phyloP scores from a whole-genome alignment of 2,797 vertebrate genomes.

The Austrolebias charrua region DNA sequence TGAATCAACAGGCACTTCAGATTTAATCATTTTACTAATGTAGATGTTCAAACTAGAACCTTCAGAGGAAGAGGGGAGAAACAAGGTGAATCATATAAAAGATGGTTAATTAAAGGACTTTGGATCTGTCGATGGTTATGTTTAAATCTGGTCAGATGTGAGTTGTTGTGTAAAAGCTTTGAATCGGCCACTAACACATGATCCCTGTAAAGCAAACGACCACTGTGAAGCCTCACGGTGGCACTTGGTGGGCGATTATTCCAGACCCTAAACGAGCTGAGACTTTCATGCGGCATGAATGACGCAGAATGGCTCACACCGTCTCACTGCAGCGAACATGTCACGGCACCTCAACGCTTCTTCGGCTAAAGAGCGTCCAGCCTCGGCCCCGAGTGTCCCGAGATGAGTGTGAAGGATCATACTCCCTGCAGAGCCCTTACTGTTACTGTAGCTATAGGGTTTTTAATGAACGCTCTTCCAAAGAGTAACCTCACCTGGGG shows the following conservation, averaged over 20 bases:
- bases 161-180: conserved; percentile 15
- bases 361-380: conserved; percentile 18
- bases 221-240: conserved; percentile 55
- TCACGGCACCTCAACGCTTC: conserved; percentile 37
- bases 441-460: conserved; percentile 58
- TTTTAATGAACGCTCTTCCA: conserved; percentile 73
- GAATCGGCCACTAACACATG: conserved; percentile 32
- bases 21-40: too few species aligned
- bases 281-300: conserved; percentile 57
- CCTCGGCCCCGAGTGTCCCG: conserved; percentile 21
- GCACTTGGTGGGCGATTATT: conserved; percentile 53
- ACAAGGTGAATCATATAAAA: too few species aligned
- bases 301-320: conserved; percentile 36
- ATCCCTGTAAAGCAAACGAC: conserved; percentile 46
- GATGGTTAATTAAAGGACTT: not conserved
- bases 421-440: conserved; percentile 59
- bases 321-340: conserved; percentile 27
- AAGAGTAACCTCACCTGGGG: conserved; percentile 67
- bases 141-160: not conserved
- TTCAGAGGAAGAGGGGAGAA: too few species aligned
- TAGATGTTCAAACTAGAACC: too few species aligned
- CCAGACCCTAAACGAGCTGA: conserved; percentile 46
- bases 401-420: conserved; percentile 41
- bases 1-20: too few species aligned
- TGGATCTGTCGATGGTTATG: not conserved